A percentile compares a stretch with the other conserved stretches of the same genome.
phyloP scores from a whole-genome alignment of 2,888 invertebrate genomes.

The Gymnocheta viridis region DNA sequence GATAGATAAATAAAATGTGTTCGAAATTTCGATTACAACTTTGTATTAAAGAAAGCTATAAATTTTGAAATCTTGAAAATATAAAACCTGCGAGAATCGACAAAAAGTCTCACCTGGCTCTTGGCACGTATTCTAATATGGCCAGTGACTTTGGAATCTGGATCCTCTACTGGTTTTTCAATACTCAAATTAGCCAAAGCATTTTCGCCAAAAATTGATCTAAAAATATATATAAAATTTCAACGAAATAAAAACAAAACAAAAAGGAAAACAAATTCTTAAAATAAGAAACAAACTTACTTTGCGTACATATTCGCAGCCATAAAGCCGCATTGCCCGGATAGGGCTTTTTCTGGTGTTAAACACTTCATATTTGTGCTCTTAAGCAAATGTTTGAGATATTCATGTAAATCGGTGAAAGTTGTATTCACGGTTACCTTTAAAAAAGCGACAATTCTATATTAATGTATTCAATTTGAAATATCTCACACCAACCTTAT shows the following conservation, averaged over 20 bases:
- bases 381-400: conserved; percentile 94
- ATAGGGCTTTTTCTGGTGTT: conserved; percentile 97
- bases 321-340: conserved; percentile 99
- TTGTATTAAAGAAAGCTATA: no score
- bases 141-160: conserved; percentile 94
- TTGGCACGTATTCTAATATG: conserved; percentile 99
- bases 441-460: neutral
- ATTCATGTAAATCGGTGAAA: conserved; percentile 95
- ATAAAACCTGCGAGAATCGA: no score
- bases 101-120: conserved; percentile 93
- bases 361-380: conserved; percentile 99
- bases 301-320: conserved; percentile 99
- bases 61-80: no score
- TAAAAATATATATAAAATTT: conserved; percentile 62
- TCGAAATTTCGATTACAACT: no score
- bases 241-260: neutral
- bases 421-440: conserved; percentile 92
- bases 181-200: conserved; percentile 99
- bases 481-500: conserved; percentile 87
- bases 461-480: neutral
- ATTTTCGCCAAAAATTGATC: conserved; percentile 99
- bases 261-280: neutral
- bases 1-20: no score
- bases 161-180: conserved; percentile 95
- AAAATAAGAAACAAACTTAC: conserved; percentile 75